These are phyloP conservation scores for Dicrostonyx torquatus DNA, from an alignment of 2,797 vertebrate genomes.

Conservation along the genomic window DNA sequence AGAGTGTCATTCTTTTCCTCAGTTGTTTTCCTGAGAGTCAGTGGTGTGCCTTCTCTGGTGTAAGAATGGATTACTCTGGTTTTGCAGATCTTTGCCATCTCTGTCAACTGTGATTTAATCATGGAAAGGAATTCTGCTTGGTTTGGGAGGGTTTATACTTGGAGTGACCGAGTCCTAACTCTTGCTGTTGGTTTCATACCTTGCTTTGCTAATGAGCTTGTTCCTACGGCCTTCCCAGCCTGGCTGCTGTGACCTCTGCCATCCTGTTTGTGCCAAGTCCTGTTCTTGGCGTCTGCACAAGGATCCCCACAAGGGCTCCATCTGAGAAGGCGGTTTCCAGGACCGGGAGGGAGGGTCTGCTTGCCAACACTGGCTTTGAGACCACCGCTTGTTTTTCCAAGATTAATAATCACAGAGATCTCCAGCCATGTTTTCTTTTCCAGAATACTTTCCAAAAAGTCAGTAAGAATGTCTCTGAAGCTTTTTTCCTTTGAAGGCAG, in stretches of 20 bases:
- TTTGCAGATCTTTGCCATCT: neutral
- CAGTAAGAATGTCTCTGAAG: constrained; percentile 67
- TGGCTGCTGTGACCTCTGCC: constrained; percentile 37
- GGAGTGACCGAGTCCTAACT: neutral
- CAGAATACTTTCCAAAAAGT: constrained; percentile 76
- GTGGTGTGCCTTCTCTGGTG: neutral
- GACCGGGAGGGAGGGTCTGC: constrained; percentile 46
- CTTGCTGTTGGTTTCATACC: neutral
- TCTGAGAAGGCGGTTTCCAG: constrained; percentile 69
- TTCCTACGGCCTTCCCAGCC: constrained; percentile 30
- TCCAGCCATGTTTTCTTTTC: constrained; percentile 76
- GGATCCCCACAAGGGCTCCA: constrained; percentile 72
- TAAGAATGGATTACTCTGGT: constrained; percentile 17
- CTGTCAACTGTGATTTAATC: constrained; percentile 4
- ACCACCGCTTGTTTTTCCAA: constrained; percentile 79
- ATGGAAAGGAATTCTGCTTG: neutral
- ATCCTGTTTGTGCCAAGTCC: constrained; percentile 68
- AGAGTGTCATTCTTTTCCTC: constrained; percentile 36
- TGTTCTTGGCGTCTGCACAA: constrained; percentile 72
- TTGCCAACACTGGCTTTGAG: constrained; percentile 65
- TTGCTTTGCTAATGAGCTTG: constrained; percentile 38
- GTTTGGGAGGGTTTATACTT: neutral
- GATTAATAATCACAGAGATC: constrained; percentile 71
- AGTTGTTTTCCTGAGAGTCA: neutral
- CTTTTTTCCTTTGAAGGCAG: constrained; percentile 60